Evolutionary conservation across 2,113 vertebrate genomes (phyloP), one percentile per base, ranked within the genome.

Genomic region (Thalassarche chlororhynchos): DNA sequence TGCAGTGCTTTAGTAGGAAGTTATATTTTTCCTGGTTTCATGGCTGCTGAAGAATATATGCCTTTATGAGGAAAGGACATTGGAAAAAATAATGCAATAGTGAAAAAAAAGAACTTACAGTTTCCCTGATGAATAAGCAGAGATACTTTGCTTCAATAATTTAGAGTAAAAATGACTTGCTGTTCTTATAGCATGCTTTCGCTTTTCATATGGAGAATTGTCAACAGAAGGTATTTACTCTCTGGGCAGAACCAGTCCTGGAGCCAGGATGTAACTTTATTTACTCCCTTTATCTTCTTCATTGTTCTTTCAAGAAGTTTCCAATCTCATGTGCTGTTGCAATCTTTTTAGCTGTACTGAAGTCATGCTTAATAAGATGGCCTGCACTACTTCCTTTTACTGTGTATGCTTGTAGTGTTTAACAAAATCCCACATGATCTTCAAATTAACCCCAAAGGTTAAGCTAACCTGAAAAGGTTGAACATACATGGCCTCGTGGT

Each of bases 211-310:
- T 21, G 31, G 58, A 66, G 65, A 68, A 87, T 5, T 85, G 89
- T 72, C 82, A 77, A 72, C 84, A 91, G 47, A 90, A 79, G 26
- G 15, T 96, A 52, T 98, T 97, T 97, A 88, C 88, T 88, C 21
- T 96, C 31, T 86, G 95, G 97, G 97, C 36, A 85, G 79, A 93
- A 49, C 89, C 47, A 52, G 70, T 74, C 71, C 60, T 38, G 77
- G 64, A 89, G 82, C n/a, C 86, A 91, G 81, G 46, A 55, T 78
- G 60, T 60, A 51, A 44, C 52, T 79, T 84, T 93, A 83, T 86
- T 84, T 84, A 79, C 75, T 51, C 17, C 40, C 76, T 83, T 94
- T 96, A 94, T 97, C 95, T 93, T 76, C 42, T 42, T 62, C 10
- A 42, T 85, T 93, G n/a, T 44, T 93, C 66, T 87, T 84, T 75